These are phyloP conservation scores for Micropterix aruncella DNA, from an alignment of 2,888 invertebrate genomes.

Conservation along the genomic window DNA sequence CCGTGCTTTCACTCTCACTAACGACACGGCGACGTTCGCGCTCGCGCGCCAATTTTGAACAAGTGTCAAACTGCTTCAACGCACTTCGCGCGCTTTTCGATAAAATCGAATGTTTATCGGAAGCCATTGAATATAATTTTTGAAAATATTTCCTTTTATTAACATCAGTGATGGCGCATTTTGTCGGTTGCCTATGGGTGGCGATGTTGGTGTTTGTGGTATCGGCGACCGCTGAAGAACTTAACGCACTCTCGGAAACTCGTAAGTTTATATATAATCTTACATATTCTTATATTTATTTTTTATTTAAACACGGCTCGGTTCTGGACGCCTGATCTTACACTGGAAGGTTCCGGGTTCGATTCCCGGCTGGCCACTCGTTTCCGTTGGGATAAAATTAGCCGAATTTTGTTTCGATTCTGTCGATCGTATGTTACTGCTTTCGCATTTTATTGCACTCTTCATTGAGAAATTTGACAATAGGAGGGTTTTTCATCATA, in stretches of 20 bases:
- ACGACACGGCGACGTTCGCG: not conserved
- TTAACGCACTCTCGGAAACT: not conserved
- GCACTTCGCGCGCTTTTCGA: not conserved
- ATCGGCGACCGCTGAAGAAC: not conserved
- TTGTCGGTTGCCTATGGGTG: not conserved
- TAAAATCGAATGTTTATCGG: too few relatives aligned
- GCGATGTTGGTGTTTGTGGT: not conserved
- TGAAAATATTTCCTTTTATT: too few relatives aligned
- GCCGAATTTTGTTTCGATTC: too few relatives aligned
- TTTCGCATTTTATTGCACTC: too few relatives aligned
- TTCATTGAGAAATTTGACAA: too few relatives aligned
- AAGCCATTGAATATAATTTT: too few relatives aligned
- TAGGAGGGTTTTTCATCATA: too few relatives aligned
- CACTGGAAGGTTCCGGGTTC: too few relatives aligned
- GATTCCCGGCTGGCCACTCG: too few relatives aligned
- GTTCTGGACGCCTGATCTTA: too few relatives aligned
- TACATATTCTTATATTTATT: not conserved
- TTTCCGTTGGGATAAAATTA: too few relatives aligned
- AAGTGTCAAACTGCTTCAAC: not conserved
- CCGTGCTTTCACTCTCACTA: not conserved
- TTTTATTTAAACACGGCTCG: not conserved
- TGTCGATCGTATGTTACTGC: not conserved
- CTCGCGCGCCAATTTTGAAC: not conserved
- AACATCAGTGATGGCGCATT: not conserved
- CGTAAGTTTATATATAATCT: not conserved